Base-by-base conservation (phyloP, 2,113 vertebrate genomes). In the Girardinichthys multiradiatus region DNA sequence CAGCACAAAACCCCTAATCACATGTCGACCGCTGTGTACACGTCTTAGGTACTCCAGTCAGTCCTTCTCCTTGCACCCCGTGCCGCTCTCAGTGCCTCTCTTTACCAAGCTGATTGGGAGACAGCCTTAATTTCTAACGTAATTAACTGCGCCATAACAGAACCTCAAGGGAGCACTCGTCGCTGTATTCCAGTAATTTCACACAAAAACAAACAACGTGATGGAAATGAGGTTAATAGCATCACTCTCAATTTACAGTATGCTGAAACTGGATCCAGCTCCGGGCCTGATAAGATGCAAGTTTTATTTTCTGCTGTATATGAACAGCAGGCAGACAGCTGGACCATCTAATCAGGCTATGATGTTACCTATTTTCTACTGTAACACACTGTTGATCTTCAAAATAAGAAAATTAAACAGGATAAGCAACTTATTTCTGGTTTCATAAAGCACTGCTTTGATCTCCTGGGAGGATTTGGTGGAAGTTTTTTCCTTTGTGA, bases 21-120 rank as follows among this genome's bases (percentile, higher is more conserved):
- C 86, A 92, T 93, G 93, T 87, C 87, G 86, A 78, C 93, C 95
- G 68, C 80, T 90, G 87, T 96, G 94, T 95, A 95, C 91, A 77
- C 78, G 76, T 92, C 87, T 87, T 91, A 95, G 95, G 94, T 96
- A 95, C 96, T 94, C 94, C 92, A 94, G 93, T 92, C 93, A 90
- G 92, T 89, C 94, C 93, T 92, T 93, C 94, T 90, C 82, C 95
- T 97, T 95, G 93, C 96, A 95, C 95, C 93, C 94, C 86, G 1
- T 87, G 92, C 90, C 95, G 89, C 91, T 95, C 94, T 95, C 95
- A 95, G 94, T 95, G 92, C 93, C 92, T 91, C 90, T 92, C 91
- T 88, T 92, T 90, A 69, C 76, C 83, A 74, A 92, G 94, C 77
- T 86, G 93, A 91, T 94, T 91, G 86, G 82, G 61, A 85, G 84